These are phyloP conservation scores for Aegithalos caudatus DNA, from an alignment of 2,113 vertebrate genomes.

Conservation along the genomic window DNA sequence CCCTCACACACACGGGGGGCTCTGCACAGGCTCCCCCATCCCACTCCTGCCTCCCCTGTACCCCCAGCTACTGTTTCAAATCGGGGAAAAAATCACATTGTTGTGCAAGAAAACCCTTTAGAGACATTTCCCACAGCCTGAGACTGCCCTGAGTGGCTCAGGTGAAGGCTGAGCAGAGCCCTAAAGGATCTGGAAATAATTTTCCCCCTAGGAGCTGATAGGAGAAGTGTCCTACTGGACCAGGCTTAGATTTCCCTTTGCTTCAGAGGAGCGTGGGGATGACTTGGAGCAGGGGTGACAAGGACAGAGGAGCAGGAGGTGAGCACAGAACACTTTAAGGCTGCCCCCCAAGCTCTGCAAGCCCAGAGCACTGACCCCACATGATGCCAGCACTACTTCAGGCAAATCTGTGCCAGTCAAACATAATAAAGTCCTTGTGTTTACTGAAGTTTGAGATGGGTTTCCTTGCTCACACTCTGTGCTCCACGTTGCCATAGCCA, in stretches of 20 bases:
- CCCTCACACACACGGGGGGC: fast-evolving
- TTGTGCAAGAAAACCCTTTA: neutral
- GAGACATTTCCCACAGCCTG: too few species aligned
- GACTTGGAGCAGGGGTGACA: neutral
- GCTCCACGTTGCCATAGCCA: neutral
- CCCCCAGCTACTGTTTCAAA: neutral
- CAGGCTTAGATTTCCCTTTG: neutral
- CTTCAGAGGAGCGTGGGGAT: neutral
- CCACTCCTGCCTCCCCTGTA: neutral
- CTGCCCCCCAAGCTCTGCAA: neutral
- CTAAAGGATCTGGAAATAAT: neutral
- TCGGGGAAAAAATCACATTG: neutral
- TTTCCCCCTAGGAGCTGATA: neutral
- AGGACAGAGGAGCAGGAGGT: neutral
- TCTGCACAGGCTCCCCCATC: neutral
- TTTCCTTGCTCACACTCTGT: neutral
- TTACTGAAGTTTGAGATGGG: neutral
- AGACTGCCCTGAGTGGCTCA: neutral
- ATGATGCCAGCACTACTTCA: neutral
- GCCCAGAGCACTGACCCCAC: neutral
- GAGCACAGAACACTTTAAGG: neutral
- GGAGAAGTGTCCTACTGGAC: neutral
- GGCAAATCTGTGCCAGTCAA: neutral
- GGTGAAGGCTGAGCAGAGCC: neutral
- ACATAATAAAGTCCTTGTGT: neutral